A percentile compares a stretch with the other conserved stretches of the same genome.
Evolutionary conservation across 2,888 invertebrate genomes (phyloP).

Genomic region (Perizoma flavofasciatum): DNA sequence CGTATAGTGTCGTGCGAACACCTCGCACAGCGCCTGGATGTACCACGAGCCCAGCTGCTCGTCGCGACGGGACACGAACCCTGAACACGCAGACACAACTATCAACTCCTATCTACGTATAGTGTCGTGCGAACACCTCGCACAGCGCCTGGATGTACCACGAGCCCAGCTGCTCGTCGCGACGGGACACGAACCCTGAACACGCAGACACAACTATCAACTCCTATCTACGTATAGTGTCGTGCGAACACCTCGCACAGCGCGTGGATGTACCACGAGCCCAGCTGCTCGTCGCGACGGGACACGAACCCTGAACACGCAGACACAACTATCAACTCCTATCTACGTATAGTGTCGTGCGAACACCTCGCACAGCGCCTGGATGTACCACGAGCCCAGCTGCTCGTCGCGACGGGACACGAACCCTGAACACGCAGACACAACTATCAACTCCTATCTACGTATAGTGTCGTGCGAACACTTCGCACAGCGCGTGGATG

Average conservation of each 20-base stretch:
- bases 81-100: conserved; percentile 50
- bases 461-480: no score
- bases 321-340: no score
- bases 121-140: conserved; percentile 86
- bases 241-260: conserved; percentile 87
- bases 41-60: conserved; percentile 86
- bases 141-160: conserved; percentile 90
- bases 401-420: conserved; percentile 84
- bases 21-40: conserved; percentile 86
- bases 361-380: conserved; percentile 86
- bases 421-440: conserved; percentile 66
- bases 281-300: conserved; percentile 81
- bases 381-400: conserved; percentile 89
- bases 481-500: conserved; percentile 86
- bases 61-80: conserved; percentile 85
- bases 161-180: conserved; percentile 84
- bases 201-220: no score
- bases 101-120: no score
- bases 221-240: no score
- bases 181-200: conserved; percentile 84
- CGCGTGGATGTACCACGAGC: conserved; percentile 89
- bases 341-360: no score
- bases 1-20: no score
- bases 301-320: conserved; percentile 80
- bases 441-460: no score